Evolutionary conservation across 1,140 invertebrate genomes (phyloP).

Genomic region (Dysdera silvatica): DNA sequence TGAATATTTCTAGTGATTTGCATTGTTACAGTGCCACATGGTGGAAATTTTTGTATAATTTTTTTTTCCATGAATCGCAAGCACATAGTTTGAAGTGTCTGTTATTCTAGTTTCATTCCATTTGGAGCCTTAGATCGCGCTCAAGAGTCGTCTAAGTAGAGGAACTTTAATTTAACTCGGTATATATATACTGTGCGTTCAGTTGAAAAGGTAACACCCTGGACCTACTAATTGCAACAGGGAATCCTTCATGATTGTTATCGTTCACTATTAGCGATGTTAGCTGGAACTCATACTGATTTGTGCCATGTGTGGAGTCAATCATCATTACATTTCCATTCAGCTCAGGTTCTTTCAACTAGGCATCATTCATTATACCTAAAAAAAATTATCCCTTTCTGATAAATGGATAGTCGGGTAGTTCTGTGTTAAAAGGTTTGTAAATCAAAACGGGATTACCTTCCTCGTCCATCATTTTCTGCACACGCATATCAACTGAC

Average conservation of each 20-base stretch:
- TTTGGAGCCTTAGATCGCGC: too few relatives aligned
- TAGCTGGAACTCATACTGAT: background rate
- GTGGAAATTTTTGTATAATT: too few relatives aligned
- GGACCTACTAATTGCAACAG: background rate
- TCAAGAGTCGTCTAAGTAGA: too few relatives aligned
- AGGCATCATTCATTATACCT: background rate
- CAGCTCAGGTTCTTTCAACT: background rate
- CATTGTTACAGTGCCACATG: too few relatives aligned
- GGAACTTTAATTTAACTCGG: too few relatives aligned
- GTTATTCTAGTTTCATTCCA: too few relatives aligned
- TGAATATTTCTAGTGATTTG: too few relatives aligned
- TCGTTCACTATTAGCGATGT: background rate
- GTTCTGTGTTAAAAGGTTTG: background rate
- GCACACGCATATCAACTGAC: background rate
- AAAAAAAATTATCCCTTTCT: background rate
- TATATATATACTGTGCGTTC: too few relatives aligned
- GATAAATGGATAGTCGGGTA: background rate
- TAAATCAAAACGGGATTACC: slow-evolving; percentile 1
- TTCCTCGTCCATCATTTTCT: background rate
- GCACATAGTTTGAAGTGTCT: too few relatives aligned
- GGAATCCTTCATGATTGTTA: slow-evolving; percentile 7
- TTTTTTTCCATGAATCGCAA: too few relatives aligned
- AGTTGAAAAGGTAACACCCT: too few relatives aligned
- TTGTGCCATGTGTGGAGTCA: background rate
- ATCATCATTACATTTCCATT: background rate